Conservation (phyloP, 2,113 vertebrate genomes). For the Embiotoca jacksoni region DNA sequence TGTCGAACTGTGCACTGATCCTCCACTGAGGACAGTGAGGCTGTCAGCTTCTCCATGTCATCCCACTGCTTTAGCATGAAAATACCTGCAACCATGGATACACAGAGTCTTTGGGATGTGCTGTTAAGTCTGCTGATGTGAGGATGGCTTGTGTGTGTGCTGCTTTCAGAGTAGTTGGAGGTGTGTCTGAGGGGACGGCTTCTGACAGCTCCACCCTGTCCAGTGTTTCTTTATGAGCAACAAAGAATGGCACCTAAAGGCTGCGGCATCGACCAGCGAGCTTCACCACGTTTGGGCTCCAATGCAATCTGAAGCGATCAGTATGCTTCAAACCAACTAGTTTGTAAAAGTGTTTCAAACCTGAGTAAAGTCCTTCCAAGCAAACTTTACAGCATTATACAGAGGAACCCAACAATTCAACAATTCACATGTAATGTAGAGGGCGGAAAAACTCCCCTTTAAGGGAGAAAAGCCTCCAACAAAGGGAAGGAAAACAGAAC, state of each 20-base stretch:
- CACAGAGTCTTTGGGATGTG: not conserved
- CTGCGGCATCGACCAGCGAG: slow-evolving; percentile 14
- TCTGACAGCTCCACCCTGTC: slow-evolving; percentile 30
- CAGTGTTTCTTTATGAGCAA: slow-evolving; percentile 46
- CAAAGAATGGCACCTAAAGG: slow-evolving; percentile 51
- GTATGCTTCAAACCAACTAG: slow-evolving; percentile 44
- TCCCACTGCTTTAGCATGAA: slow-evolving; percentile 42
- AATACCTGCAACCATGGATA: slow-evolving; percentile 20
- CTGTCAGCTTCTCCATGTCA: slow-evolving; percentile 55
- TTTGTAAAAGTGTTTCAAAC: not conserved
- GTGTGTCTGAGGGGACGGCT: slow-evolving; percentile 87
- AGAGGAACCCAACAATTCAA: too few species aligned
- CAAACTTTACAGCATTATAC: too few species aligned
- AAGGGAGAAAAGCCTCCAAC: too few species aligned
- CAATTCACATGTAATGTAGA: too few species aligned
- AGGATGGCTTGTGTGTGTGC: slow-evolving; percentile 30
- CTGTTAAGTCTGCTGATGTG: slow-evolving; percentile 12
- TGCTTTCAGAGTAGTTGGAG: slow-evolving; percentile 82
- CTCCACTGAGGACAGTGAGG: slow-evolving; percentile 44
- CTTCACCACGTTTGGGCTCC: slow-evolving; percentile 23
- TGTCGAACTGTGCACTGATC: not conserved
- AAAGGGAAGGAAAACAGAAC: too few species aligned
- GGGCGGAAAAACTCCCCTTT: too few species aligned
- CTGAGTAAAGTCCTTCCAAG: too few species aligned
- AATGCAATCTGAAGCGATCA: slow-evolving; percentile 17